These are phyloP conservation scores for Zophobas morio DNA, from an alignment of 1,140 invertebrate genomes.

Conservation along the genomic window DNA sequence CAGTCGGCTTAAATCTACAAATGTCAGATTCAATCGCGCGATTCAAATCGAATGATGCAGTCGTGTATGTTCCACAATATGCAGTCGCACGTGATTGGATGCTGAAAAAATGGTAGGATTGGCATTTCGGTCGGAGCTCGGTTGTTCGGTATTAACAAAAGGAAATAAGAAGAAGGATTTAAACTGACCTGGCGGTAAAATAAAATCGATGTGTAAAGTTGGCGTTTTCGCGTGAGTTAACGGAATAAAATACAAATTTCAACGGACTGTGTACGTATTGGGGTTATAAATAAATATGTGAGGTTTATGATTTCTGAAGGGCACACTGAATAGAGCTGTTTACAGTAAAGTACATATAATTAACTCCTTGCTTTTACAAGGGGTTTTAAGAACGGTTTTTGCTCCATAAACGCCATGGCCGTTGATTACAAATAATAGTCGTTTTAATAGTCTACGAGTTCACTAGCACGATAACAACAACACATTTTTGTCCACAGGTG, in stretches of 20 bases:
- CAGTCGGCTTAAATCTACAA: slow-evolving; percentile 58
- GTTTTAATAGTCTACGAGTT: too few relatives aligned
- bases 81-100: slow-evolving; percentile 22
- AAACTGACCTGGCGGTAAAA: slow-evolving; percentile 29
- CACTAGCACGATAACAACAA: too few relatives aligned
- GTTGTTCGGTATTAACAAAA: background rate
- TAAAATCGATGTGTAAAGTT: slow-evolving; percentile 31
- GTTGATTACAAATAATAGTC: too few relatives aligned
- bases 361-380: slow-evolving; percentile 8
- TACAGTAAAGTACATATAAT: slow-evolving; percentile 31
- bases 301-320: slow-evolving; percentile 24
- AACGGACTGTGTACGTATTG: slow-evolving; percentile 25
- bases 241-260: slow-evolving; percentile 40
- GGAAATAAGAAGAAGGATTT: slow-evolving; percentile 5
- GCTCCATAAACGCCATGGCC: too few relatives aligned
- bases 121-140: slow-evolving; percentile 19
- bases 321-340: slow-evolving; percentile 34
- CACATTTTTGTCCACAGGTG: too few relatives aligned
- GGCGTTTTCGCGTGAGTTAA: slow-evolving; percentile 21
- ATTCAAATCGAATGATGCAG: slow-evolving; percentile 49
- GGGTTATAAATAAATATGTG: slow-evolving; percentile 37
- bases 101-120: slow-evolving; percentile 13
- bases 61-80: slow-evolving; percentile 24
- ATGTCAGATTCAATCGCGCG: slow-evolving; percentile 58
- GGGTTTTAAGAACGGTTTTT: too few relatives aligned